phyloP scores from a whole-genome alignment of 2,888 invertebrate genomes.

The Megamerina dolium region DNA sequence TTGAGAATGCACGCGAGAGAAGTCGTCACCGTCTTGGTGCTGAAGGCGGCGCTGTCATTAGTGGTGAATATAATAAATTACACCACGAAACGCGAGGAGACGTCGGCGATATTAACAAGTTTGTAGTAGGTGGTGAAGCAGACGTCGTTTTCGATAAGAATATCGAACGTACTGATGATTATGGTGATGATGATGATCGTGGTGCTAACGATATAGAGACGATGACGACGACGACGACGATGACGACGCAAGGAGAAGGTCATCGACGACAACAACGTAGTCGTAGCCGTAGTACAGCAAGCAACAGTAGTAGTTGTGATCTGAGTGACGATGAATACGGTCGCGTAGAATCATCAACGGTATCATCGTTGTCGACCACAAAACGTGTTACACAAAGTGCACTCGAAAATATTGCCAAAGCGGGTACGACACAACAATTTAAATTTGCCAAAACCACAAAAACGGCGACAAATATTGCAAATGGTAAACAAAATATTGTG shows the following conservation, averaged over 20 bases:
- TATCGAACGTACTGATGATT: conserved; percentile 8
- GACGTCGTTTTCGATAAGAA: conserved; percentile 8
- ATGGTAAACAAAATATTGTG: conserved; percentile 5
- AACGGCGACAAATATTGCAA: conserved; percentile 26
- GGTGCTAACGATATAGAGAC: conserved; percentile 11
- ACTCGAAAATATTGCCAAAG: conserved; percentile 62
- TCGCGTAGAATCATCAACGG: conserved; percentile 17
- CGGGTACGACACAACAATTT: conserved; percentile 60
- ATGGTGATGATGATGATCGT: conserved; percentile 12
- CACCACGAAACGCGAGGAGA: not conserved
- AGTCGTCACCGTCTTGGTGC: not conserved
- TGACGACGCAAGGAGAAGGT: conserved; percentile 19
- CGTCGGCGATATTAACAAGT: not conserved
- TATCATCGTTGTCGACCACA: conserved; percentile 32
- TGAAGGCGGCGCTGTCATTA: too few species aligned
- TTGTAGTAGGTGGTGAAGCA: conserved; percentile 7
- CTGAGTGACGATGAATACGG: conserved; percentile 40
- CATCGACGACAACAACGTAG: conserved; percentile 22
- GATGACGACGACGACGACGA: conserved; percentile 11
- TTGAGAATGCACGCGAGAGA: not conserved
- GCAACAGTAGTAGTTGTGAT: conserved; percentile 27
- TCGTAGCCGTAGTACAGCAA: conserved; percentile 31
- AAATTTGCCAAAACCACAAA: conserved; percentile 27
- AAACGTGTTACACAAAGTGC: conserved; percentile 53
- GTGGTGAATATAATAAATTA: too few species aligned